These are phyloP conservation scores for Leucophenga montana DNA, from an alignment of 2,888 invertebrate species.

Conservation along the genomic window DNA sequence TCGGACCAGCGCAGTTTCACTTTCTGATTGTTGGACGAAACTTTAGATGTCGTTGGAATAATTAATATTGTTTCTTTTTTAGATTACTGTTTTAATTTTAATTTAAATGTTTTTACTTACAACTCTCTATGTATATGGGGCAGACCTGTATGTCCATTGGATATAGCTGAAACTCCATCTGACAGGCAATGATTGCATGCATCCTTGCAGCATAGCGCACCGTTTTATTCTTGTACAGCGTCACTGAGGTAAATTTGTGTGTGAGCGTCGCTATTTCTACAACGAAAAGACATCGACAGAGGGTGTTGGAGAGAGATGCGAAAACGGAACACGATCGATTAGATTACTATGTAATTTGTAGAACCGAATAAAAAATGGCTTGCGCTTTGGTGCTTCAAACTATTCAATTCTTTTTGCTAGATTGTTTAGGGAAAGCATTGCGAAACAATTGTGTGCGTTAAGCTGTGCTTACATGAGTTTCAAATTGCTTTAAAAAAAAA, in stretches of 20 bases:
- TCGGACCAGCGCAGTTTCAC: constrained; percentile 84
- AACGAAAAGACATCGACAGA: constrained; percentile 65
- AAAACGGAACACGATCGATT: constrained; percentile 55
- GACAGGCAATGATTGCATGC: constrained; percentile 89
- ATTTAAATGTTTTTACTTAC: constrained; percentile 76
- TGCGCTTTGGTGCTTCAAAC: constrained; percentile 26
- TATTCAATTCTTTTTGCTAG: no score
- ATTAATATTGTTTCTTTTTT: neutral
- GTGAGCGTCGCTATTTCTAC: constrained; percentile 87
- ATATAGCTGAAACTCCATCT: constrained; percentile 90
- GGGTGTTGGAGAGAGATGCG: constrained; percentile 55
- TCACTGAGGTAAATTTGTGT: constrained; percentile 87
- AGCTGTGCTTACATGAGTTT: no score
- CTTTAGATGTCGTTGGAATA: constrained; percentile 57
- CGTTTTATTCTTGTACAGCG: constrained; percentile 85
- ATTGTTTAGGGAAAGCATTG: no score
- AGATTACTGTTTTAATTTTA: neutral
- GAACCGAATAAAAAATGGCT: constrained; percentile 48
- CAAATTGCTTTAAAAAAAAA: no score
- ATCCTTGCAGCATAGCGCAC: constrained; percentile 86
- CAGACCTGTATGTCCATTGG: constrained; percentile 91
- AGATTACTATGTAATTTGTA: constrained; percentile 61
- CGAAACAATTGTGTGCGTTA: no score
- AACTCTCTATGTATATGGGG: constrained; percentile 88
- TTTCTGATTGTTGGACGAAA: constrained; percentile 86